Conservation (phyloP, 2,113 vertebrate species). For the Oncorhynchus mykiss region DNA sequence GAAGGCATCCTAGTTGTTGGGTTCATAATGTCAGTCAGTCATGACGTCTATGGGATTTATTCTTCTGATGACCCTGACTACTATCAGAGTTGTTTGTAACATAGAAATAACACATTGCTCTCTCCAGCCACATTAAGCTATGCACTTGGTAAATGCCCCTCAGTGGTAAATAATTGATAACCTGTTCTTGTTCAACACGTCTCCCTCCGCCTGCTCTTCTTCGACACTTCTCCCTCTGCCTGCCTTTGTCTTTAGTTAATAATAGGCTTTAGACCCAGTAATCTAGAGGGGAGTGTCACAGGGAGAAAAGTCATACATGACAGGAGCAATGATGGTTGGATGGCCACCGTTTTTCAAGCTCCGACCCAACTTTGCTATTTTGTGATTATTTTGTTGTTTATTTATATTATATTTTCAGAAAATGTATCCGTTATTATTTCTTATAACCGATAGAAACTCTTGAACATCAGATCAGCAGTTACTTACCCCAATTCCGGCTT, state of each 20-base stretch:
- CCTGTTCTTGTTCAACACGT: conserved; percentile 37
- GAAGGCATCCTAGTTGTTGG: not conserved
- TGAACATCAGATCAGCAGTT: too few species aligned
- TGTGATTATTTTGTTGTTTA: too few species aligned
- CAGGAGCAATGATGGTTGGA: not conserved
- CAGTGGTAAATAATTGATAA: conserved; percentile 68
- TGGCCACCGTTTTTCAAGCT: too few species aligned
- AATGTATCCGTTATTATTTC: too few species aligned
- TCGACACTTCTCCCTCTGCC: conserved; percentile 28
- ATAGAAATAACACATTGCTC: conserved; percentile 5
- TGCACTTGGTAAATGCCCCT: not conserved
- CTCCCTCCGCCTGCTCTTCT: too few species aligned
- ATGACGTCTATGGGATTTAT: not conserved
- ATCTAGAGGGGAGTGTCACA: conserved; percentile 22
- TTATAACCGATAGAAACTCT: too few species aligned
- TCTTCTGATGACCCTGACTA: not conserved
- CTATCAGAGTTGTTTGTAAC: not conserved
- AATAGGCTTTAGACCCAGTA: conserved; percentile 52
- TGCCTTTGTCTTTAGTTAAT: conserved; percentile 69
- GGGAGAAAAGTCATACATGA: conserved; percentile 55
- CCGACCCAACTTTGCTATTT: too few species aligned
- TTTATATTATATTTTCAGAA: too few species aligned
- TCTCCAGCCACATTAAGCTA: not conserved
- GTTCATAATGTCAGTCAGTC: not conserved
- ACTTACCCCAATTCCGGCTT: too few species aligned